Conservation (phyloP, 2,888 invertebrate genomes). For the Bembecia ichneumoniformis region DNA sequence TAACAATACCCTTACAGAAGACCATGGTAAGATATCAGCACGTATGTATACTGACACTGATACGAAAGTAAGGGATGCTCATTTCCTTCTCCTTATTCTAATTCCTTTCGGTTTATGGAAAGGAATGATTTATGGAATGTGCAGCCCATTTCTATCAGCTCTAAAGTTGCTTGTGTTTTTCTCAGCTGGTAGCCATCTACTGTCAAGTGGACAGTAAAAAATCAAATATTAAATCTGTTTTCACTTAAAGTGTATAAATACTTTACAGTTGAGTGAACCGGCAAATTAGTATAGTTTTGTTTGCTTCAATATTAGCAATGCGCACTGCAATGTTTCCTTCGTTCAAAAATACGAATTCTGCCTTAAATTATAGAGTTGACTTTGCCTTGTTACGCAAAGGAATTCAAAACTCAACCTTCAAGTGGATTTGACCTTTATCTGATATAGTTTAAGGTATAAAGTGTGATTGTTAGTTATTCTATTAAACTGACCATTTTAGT, state of each 20-base stretch:
- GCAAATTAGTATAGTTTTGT: not conserved
- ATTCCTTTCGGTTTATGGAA: too few relatives aligned
- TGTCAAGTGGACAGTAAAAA: too few relatives aligned
- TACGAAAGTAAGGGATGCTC: too few relatives aligned
- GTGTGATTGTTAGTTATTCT: slow-evolving; percentile 4
- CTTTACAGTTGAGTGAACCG: not conserved
- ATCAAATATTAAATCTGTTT: too few relatives aligned
- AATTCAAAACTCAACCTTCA: not conserved
- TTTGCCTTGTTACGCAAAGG: not conserved
- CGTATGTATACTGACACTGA: not conserved
- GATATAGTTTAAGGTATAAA: not conserved
- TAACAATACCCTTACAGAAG: too few relatives aligned
- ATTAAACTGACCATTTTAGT: slow-evolving; percentile 27
- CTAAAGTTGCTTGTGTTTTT: too few relatives aligned
- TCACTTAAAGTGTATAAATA: not conserved
- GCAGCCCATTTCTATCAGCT: too few relatives aligned
- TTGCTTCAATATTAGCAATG: not conserved
- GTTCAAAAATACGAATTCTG: not conserved
- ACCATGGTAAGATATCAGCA: too few relatives aligned
- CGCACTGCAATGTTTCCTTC: not conserved
- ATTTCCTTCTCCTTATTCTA: too few relatives aligned
- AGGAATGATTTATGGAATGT: too few relatives aligned
- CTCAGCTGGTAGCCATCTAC: too few relatives aligned
- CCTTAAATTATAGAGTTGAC: not conserved
- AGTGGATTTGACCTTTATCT: not conserved